These are phyloP conservation scores for Cassiopea xamachana DNA, from an alignment of 30 jellyfish, hydroid and myxozoan genomes.

Conservation along the genomic window DNA sequence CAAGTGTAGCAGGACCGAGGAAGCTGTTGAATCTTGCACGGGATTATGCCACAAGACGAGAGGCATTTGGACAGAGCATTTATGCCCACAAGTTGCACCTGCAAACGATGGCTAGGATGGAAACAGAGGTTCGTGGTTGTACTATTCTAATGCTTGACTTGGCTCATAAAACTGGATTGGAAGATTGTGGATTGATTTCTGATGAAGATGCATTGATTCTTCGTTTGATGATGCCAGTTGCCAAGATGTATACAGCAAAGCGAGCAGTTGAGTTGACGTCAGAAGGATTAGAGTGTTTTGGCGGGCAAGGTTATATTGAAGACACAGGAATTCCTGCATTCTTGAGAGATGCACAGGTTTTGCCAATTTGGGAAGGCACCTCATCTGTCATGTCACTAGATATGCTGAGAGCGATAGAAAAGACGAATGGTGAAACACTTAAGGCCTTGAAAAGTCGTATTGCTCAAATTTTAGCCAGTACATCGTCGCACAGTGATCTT, in stretches of 20 bases:
- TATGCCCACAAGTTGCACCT: slow-evolving; percentile 72
- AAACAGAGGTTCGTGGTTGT: slow-evolving; percentile 74
- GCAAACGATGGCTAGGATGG: slow-evolving; percentile 83
- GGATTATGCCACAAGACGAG: slow-evolving; percentile 81
- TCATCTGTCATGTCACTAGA: slow-evolving; percentile 83
- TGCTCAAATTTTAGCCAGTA: background rate
- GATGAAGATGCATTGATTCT: slow-evolving; percentile 75
- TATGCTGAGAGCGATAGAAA: slow-evolving; percentile 83
- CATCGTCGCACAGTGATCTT: slow-evolving; percentile 8
- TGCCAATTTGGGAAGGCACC: slow-evolving; percentile 96
- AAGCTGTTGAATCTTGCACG: slow-evolving; percentile 67
- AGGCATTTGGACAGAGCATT: slow-evolving; percentile 81
- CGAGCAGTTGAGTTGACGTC: slow-evolving; percentile 86
- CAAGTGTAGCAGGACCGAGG: slow-evolving; percentile 82
- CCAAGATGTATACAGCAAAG: slow-evolving; percentile 89
- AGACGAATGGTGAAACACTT: slow-evolving; percentile 81
- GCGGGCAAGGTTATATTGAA: slow-evolving; percentile 98
- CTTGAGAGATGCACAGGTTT: slow-evolving; percentile 94
- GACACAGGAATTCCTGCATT: slow-evolving; percentile 96
- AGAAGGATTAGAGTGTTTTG: slow-evolving; percentile 93
- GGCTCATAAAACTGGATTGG: slow-evolving; percentile 70
- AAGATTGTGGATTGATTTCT: slow-evolving; percentile 65
- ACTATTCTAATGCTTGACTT: slow-evolving; percentile 73
- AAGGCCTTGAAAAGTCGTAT: slow-evolving; percentile 53
- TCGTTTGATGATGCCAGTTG: slow-evolving; percentile 90